phyloP scores from a whole-genome alignment of 2,797 vertebrate genomes.

The Protosalanx chinensis region DNA sequence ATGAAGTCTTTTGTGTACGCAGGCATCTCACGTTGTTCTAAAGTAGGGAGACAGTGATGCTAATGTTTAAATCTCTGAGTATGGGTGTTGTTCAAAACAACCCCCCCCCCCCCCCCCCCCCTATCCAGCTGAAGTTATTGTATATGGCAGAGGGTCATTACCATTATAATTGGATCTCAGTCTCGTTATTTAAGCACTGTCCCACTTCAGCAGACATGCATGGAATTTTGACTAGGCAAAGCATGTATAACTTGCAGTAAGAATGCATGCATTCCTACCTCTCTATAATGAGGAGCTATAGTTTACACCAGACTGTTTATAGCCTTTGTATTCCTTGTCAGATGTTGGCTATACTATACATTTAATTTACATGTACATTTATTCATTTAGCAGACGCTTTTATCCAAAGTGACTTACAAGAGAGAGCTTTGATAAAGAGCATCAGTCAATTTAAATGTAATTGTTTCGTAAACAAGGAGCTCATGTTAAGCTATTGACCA shows the following conservation, averaged over 20 bases:
- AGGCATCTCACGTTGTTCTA: constrained; percentile 29
- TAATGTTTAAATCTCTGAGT: constrained; percentile 32
- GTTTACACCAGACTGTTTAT: constrained; percentile 38
- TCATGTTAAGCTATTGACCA: not conserved
- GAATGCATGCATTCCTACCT: constrained; percentile 17
- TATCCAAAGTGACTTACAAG: too few relatives aligned
- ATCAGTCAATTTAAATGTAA: too few relatives aligned
- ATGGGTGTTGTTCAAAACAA: constrained; percentile 32
- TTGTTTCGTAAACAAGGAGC: too few relatives aligned
- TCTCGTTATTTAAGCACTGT: constrained; percentile 54
- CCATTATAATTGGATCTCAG: constrained; percentile 61
- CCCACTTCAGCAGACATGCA: constrained; percentile 64
- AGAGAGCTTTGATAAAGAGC: too few relatives aligned
- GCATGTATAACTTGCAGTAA: constrained; percentile 20
- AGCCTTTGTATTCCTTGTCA: constrained; percentile 30
- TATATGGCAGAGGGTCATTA: constrained; percentile 63
- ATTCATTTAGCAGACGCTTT: too few relatives aligned
- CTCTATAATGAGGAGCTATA: constrained; percentile 33
- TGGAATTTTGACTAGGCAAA: constrained; percentile 44
- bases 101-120: constrained; percentile 46
- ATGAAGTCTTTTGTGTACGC: constrained; percentile 50
- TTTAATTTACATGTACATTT: too few relatives aligned
- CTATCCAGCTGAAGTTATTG: constrained; percentile 43
- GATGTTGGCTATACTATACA: not conserved
- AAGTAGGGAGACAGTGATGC: constrained; percentile 30